phyloP scores from a whole-genome alignment of 2,113 vertebrate genomes.

The Lates calcarifer region DNA sequence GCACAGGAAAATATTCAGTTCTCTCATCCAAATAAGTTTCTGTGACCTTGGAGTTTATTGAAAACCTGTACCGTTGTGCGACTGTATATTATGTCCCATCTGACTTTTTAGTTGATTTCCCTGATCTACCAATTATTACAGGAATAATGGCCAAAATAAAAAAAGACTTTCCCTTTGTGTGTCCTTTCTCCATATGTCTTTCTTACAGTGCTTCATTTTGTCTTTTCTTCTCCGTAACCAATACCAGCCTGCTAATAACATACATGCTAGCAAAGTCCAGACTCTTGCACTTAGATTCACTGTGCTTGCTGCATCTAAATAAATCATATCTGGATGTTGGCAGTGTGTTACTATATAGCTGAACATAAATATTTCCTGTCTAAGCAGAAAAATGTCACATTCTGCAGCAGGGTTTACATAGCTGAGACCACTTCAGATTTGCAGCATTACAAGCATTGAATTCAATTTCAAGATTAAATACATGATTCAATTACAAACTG shows the following conservation, averaged over 20 bases:
- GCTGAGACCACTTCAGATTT: not conserved
- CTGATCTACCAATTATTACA: not conserved
- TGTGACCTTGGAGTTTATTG: too few species aligned
- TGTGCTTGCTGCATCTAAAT: slow-evolving; percentile 23
- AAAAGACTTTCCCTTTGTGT: not conserved
- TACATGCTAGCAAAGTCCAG: not conserved
- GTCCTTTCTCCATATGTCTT: not conserved
- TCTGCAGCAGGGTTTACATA: not conserved
- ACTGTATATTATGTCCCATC: not conserved
- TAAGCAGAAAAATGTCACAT: not conserved
- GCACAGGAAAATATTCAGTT: not conserved
- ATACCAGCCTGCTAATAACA: slow-evolving; percentile 7
- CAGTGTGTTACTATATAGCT: not conserved
- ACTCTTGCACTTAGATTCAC: slow-evolving; percentile 10
- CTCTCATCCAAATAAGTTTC: not conserved
- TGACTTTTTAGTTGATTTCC: not conserved
- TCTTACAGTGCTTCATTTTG: not conserved
- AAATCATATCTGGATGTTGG: slow-evolving; percentile 19
- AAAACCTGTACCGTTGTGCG: not conserved
- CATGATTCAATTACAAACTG: not conserved
- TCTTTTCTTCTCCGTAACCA: not conserved
- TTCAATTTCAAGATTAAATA: not conserved
- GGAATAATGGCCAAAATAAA: not conserved
- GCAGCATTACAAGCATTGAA: not conserved
- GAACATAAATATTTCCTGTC: slow-evolving; percentile 7